Conservation (phyloP, 1,140 invertebrate species). For the Amphibalanus amphitrite region DNA sequence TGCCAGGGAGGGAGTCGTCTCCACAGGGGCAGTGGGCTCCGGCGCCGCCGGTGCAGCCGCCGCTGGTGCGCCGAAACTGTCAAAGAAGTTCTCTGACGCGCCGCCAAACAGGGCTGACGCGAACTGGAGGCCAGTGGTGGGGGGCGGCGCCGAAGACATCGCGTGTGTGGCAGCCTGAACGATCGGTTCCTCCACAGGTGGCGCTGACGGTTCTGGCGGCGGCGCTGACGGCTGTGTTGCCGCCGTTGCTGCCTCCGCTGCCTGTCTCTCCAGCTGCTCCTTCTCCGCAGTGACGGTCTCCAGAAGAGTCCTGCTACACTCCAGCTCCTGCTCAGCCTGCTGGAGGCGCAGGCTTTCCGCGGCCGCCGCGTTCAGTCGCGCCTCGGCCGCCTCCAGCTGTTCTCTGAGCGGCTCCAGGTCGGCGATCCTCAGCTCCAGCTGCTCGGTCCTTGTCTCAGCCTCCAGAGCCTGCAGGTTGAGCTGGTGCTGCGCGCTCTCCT, state of each 20-base stretch:
- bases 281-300: neutral
- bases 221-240: neutral
- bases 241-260: no score
- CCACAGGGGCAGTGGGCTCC: neutral
- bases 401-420: neutral
- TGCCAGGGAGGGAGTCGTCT: neutral
- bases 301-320: neutral
- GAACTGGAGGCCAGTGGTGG: neutral
- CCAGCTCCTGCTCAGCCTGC: neutral
- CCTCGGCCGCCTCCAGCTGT: neutral
- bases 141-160: neutral
- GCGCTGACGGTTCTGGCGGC: neutral
- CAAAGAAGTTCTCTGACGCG: neutral
- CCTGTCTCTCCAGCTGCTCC: neutral
- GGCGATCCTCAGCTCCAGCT: neutral
- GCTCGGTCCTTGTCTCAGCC: neutral
- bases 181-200: neutral
- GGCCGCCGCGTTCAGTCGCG: neutral
- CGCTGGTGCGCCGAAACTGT: neutral
- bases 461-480: neutral
- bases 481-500: neutral
- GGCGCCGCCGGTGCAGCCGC: neutral
- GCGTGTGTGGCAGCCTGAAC: neutral
- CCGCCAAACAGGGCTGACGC: neutral
- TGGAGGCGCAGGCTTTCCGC: neutral